phyloP scores from a whole-genome alignment of 2,888 invertebrate genomes.

The Portevinia maculata region DNA sequence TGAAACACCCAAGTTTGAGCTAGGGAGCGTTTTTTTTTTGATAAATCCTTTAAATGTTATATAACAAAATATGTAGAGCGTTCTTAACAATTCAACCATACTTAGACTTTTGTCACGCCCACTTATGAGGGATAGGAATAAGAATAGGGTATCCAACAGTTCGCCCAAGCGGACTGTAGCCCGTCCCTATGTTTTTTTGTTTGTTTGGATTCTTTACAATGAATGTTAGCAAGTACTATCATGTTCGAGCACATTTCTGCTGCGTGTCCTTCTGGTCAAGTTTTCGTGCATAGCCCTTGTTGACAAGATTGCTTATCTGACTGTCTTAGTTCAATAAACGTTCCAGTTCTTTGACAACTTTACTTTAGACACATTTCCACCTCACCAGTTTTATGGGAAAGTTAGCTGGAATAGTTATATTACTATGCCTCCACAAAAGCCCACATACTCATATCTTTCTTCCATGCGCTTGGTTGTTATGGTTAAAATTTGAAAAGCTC shows the following conservation, averaged over 20 bases:
- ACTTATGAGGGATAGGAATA: too few relatives aligned
- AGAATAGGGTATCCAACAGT: too few relatives aligned
- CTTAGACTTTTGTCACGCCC: too few relatives aligned
- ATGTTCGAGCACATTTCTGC: slow-evolving; percentile 32
- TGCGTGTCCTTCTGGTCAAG: slow-evolving; percentile 63
- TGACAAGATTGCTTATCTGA: not conserved
- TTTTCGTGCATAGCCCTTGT: slow-evolving; percentile 75
- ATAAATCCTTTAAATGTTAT: too few relatives aligned
- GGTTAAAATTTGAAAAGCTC: slow-evolving; percentile 37
- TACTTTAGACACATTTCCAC: slow-evolving; percentile 61
- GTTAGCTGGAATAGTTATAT: slow-evolving; percentile 35
- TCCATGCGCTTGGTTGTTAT: slow-evolving; percentile 31
- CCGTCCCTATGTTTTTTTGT: too few relatives aligned
- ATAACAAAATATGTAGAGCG: too few relatives aligned
- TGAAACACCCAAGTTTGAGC: too few relatives aligned
- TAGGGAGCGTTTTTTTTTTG: too few relatives aligned
- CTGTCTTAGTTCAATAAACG: slow-evolving; percentile 38
- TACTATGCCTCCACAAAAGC: slow-evolving; percentile 72
- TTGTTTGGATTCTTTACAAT: slow-evolving; percentile 75
- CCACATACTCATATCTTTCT: slow-evolving; percentile 61
- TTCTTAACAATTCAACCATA: too few relatives aligned
- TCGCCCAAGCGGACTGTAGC: too few relatives aligned
- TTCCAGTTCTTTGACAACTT: slow-evolving; percentile 77
- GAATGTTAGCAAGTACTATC: slow-evolving; percentile 75
- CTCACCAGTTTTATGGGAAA: slow-evolving; percentile 58